Conservation (phyloP, 2,797 vertebrate species). For the Gallinago stenura region DNA sequence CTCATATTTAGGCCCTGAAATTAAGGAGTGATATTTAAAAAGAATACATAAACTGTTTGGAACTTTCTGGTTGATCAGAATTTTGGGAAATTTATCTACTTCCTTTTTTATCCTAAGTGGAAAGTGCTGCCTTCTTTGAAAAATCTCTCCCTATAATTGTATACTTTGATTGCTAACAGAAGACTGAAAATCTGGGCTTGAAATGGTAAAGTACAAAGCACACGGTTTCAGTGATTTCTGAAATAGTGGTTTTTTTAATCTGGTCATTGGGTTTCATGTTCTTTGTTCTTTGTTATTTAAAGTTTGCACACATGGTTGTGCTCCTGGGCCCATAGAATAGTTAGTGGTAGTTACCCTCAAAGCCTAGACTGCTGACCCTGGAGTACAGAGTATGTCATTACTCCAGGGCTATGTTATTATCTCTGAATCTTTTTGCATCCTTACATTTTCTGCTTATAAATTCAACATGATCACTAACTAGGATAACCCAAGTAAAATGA, state of each 20-base stretch:
- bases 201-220: neutral
- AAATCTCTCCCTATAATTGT: constrained; percentile 19
- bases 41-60: neutral
- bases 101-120: neutral
- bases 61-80: neutral
- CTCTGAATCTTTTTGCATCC: neutral
- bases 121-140: constrained; percentile 2
- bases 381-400: neutral
- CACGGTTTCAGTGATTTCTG: neutral
- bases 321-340: neutral
- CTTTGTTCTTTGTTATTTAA: constrained; percentile 16
- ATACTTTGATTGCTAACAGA: neutral
- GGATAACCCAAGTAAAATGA: neutral
- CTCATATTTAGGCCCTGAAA: neutral
- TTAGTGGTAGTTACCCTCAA: neutral
- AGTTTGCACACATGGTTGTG: neutral
- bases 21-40: neutral
- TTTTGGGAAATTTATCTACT: neutral
- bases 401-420: neutral
- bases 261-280: neutral
- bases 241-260: neutral
- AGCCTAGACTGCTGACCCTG: neutral
- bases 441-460: neutral
- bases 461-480: neutral
- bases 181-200: neutral